Percentiles rank a stretch among this genome's conserved stretches.
These are phyloP conservation scores for Torymus texanus DNA, from an alignment of 2,888 invertebrate genomes.

Conservation along the genomic window DNA sequence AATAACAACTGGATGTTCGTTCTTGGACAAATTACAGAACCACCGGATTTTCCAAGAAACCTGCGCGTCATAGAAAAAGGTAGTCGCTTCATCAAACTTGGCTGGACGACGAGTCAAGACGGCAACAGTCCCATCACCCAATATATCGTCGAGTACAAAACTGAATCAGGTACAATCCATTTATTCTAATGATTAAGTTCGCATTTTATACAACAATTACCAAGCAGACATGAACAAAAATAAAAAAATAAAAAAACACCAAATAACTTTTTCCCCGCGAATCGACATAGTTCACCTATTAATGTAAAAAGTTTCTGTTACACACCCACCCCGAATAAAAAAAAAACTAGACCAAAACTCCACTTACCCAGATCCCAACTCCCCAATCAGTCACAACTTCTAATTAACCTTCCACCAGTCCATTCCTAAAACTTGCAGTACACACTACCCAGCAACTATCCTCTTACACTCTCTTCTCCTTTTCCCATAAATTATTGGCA, in stretches of 20 bases:
- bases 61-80: constrained; percentile 90
- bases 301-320: too few species aligned
- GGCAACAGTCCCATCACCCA: constrained; percentile 92
- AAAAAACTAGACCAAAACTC: background rate
- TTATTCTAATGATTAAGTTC: background rate
- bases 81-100: constrained; percentile 88
- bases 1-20: too few species aligned
- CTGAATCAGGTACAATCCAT: constrained; percentile 81
- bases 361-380: background rate
- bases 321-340: background rate
- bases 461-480: background rate
- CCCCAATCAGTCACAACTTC: too few species aligned
- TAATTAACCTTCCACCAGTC: background rate
- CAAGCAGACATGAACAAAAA: too few species aligned
- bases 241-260: too few species aligned
- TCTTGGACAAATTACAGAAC: constrained; percentile 77
- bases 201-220: too few species aligned
- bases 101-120: constrained; percentile 93
- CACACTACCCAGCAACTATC: background rate
- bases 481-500: constrained; percentile 33
- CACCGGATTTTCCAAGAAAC: constrained; percentile 92
- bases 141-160: constrained; percentile 93
- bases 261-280: too few species aligned
- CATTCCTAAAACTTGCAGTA: constrained; percentile 4
- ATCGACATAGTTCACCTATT: too few species aligned